Percentiles rank a stretch among this genome's conserved stretches.
Evolutionary conservation across 2,888 invertebrate genomes (phyloP).

Genomic region (Myathropa florea): DNA sequence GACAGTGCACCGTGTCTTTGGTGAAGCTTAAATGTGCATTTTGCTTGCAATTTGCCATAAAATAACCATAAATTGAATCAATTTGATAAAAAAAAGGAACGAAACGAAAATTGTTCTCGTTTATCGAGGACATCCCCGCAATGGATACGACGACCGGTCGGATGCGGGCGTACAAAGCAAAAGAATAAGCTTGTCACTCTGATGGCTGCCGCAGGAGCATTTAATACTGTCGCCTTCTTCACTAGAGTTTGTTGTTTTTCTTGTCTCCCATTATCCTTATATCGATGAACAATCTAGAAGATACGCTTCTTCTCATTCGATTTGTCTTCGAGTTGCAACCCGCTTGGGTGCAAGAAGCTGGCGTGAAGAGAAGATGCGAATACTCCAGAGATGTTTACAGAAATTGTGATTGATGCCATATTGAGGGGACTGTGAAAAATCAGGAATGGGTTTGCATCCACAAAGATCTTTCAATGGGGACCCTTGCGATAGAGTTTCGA

Average conservation of each 20-base stretch:
- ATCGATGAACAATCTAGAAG: conserved; percentile 33
- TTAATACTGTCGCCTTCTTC: conserved; percentile 26
- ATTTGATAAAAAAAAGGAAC: conserved; percentile 72
- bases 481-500: neutral
- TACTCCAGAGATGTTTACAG: neutral
- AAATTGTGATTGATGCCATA: neutral
- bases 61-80: conserved; percentile 79
- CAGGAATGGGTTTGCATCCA: neutral
- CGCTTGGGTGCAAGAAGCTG: neutral
- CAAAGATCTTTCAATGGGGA: neutral
- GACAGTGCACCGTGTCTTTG: conserved; percentile 50
- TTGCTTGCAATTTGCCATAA: conserved; percentile 77
- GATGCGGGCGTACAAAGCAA: conserved; percentile 37
- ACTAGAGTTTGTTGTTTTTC: neutral
- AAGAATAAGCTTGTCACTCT: conserved; percentile 38
- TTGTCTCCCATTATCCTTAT: neutral
- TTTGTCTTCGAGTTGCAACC: conserved; percentile 18
- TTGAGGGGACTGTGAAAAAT: neutral
- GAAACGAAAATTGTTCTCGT: conserved; percentile 35
- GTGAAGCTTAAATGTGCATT: conserved; percentile 72
- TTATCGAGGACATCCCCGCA: conserved; percentile 26
- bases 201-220: conserved; percentile 32
- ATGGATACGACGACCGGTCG: neutral
- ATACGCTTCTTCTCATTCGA: conserved; percentile 36
- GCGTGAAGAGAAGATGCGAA: neutral